Evolutionary conservation across 2,113 vertebrate species (phyloP), one percentile per base, ranked within the genome.

Genomic region (Lontra canadensis): DNA sequence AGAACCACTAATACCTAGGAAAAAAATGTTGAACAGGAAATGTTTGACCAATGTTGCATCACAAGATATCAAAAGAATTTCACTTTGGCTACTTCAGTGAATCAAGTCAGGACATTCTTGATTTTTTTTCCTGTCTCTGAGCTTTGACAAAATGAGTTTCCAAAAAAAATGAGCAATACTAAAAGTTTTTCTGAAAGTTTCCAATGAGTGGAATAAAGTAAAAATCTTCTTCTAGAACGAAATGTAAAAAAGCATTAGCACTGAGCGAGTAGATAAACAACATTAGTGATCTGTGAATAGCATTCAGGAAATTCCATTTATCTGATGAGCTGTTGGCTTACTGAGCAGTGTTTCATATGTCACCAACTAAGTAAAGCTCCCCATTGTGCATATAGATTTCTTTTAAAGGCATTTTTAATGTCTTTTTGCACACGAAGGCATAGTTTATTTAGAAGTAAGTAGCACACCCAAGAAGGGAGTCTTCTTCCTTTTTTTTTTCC

Each of bases 281-380:
- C 73, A 44, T 63, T 71, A 98, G 97, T 29, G 89, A 98, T 98
- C 98, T 96, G 86, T 57, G 90, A 98, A 97, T 86, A 76, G 94
- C 52, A 88, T 26, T 94, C 98, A 98, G 99, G 99, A 99, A 99
- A 99, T 99, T 99, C 98, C 98, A 98, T 98, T 98, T 98, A 98
- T 99, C 98, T 98, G 98, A 99, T 99, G 98, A 99, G 98, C 98
- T 98, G 98, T 92, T 98, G 98, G 98, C 98, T 98, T 98, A 97
- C 97, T 81, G 87, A 98, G 98, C 97, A 98, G 96, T 97, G 96
- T 98, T 98, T 98, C 98, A 88, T 96, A 96, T 98, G 98, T 98
- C 98, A 98, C 98, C 95, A 82, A 97, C 97, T 98, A 90, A 96
- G 97, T 52, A 90, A 97, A 97, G 97, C 88, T 93, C 88, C 73